Evolutionary conservation across 2,888 invertebrate species (phyloP).

Genomic region (Malthinus seriepunctatus): DNA sequence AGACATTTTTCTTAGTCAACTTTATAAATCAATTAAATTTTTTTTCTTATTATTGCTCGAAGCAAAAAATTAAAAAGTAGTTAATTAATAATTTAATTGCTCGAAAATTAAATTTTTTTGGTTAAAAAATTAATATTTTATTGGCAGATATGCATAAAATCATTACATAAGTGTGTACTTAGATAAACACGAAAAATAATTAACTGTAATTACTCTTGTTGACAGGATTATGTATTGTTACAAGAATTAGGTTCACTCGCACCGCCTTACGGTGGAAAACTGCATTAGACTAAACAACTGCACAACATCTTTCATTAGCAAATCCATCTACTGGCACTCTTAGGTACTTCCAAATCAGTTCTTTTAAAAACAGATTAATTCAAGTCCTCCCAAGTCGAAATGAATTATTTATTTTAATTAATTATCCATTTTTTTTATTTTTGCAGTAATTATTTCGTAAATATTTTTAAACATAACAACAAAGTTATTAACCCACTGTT

Average conservation of each 20-base stretch:
- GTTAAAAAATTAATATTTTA: not conserved
- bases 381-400: too few relatives aligned
- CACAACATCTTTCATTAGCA: slow-evolving; percentile 12
- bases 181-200: slow-evolving; percentile 31
- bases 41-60: too few relatives aligned
- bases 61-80: too few relatives aligned
- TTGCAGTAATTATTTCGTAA: too few relatives aligned
- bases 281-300: slow-evolving; percentile 26
- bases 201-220: slow-evolving; percentile 35
- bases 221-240: slow-evolving; percentile 37
- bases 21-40: too few relatives aligned
- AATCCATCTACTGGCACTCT: slow-evolving; percentile 21
- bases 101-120: too few relatives aligned
- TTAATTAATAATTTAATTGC: too few relatives aligned
- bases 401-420: too few relatives aligned
- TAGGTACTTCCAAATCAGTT: not conserved
- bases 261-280: slow-evolving; percentile 35
- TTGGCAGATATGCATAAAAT: slow-evolving; percentile 18
- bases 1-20: too few relatives aligned
- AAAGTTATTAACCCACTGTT: not conserved
- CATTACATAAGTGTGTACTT: slow-evolving; percentile 28
- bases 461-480: not conserved
- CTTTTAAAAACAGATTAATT: too few relatives aligned
- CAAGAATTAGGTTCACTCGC: slow-evolving; percentile 30
- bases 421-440: too few relatives aligned